These are phyloP conservation scores for Trinectes maculatus DNA, from an alignment of 2,113 vertebrate genomes.

Conservation along the genomic window DNA sequence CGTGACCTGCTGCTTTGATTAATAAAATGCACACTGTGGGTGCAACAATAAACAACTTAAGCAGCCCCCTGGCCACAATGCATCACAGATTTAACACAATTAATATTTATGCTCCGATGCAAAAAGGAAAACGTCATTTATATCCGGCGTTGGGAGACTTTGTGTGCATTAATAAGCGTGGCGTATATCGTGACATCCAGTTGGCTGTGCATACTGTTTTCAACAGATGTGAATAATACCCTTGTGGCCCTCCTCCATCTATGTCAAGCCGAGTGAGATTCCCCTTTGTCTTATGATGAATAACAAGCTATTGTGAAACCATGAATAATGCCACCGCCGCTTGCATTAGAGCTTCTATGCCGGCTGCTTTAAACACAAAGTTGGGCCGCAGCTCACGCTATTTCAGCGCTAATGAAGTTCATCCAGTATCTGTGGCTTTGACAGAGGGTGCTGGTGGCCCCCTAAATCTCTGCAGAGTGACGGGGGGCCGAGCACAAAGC, in stretches of 20 bases:
- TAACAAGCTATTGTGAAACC: constrained; percentile 73
- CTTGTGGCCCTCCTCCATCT: constrained; percentile 77
- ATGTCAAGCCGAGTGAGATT: constrained; percentile 74
- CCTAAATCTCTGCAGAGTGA: constrained; percentile 7
- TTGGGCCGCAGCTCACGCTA: constrained; percentile 31
- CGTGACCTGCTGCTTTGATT: constrained; percentile 39
- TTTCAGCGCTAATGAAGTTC: constrained; percentile 49
- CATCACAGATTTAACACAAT: constrained; percentile 73
- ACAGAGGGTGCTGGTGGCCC: constrained; percentile 8
- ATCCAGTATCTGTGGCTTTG: constrained; percentile 33
- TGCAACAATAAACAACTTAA: constrained; percentile 57
- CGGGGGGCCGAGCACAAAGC: constrained; percentile 4
- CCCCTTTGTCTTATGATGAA: constrained; percentile 81
- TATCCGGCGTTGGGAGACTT: constrained; percentile 69
- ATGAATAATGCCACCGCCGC: constrained; percentile 71
- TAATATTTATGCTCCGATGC: constrained; percentile 72
- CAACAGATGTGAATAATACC: constrained; percentile 80
- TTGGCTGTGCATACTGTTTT: constrained; percentile 72
- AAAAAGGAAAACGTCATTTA: constrained; percentile 72
- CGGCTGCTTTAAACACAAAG: constrained; percentile 49
- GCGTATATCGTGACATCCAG: constrained; percentile 73
- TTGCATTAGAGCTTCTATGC: constrained; percentile 53
- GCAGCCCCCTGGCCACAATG: constrained; percentile 53
- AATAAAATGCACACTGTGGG: constrained; percentile 52
- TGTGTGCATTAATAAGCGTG: constrained; percentile 77